A percentile compares a stretch with the other conserved stretches of the same genome.
Conservation (phyloP, 2,888 invertebrate species). For the Taphrorychus bicolor region DNA sequence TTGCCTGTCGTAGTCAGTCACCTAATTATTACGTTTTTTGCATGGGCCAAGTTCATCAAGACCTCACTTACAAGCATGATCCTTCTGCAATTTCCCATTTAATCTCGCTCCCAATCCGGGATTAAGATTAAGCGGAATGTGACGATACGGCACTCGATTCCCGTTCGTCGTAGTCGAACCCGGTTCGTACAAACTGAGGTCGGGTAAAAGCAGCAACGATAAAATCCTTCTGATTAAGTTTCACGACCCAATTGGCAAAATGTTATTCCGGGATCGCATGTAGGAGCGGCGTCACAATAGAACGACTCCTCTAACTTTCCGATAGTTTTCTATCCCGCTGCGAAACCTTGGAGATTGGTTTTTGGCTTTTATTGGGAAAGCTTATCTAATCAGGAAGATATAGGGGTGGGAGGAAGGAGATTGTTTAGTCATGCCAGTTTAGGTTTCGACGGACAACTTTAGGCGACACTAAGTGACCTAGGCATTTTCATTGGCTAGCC, state of each 20-base stretch:
- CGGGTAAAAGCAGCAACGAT: constrained; percentile 30
- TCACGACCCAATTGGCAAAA: constrained; percentile 40
- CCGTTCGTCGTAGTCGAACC: constrained; percentile 11
- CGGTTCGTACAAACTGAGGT: constrained; percentile 30
- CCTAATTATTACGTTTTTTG: too few relatives aligned
- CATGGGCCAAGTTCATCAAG: too few relatives aligned
- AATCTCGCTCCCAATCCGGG: constrained; percentile 12
- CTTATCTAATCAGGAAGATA: background rate
- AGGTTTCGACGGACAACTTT: too few relatives aligned
- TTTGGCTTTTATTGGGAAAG: constrained; percentile 6
- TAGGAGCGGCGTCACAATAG: constrained; percentile 8
- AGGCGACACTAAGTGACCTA: too few relatives aligned
- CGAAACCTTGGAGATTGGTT: constrained; percentile 15
- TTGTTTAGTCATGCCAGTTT: too few relatives aligned
- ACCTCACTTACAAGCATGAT: too few relatives aligned
- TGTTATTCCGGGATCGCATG: constrained; percentile 24
- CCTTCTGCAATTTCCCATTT: constrained; percentile 4
- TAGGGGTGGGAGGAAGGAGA: too few relatives aligned
- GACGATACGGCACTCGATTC: constrained; percentile 22
- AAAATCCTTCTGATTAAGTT: constrained; percentile 40
- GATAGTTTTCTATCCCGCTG: constrained; percentile 3
- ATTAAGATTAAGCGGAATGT: constrained; percentile 19
- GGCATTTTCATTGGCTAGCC: too few relatives aligned
- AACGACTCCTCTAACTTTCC: constrained; percentile 14
- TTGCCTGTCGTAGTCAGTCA: too few relatives aligned